Evolutionary conservation across 2,888 invertebrate genomes (phyloP).

Genomic region (Leucoptera coffeella): DNA sequence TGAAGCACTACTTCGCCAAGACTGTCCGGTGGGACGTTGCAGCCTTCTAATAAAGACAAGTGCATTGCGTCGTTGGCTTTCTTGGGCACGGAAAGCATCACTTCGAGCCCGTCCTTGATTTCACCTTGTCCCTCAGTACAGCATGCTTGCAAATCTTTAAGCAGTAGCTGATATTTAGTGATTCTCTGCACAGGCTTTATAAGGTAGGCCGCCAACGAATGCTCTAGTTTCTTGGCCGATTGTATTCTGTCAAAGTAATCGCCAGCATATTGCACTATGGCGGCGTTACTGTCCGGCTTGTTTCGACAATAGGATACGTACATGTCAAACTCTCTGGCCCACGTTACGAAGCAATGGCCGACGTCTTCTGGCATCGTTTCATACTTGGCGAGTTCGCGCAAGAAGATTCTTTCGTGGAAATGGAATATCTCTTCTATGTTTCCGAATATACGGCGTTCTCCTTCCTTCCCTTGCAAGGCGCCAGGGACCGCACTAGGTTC

Average conservation of each 20-base stretch:
- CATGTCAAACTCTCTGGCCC: constrained; percentile 80
- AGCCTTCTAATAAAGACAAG: constrained; percentile 90
- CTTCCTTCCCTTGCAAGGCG: constrained; percentile 69
- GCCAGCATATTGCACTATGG: constrained; percentile 85
- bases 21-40: constrained; percentile 85
- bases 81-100: constrained; percentile 98
- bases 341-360: constrained; percentile 99
- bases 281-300: constrained; percentile 93
- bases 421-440: constrained; percentile 96
- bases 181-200: constrained; percentile 99
- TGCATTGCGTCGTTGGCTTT: constrained; percentile 99
- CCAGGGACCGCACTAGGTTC: constrained; percentile 61
- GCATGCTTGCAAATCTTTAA: constrained; percentile 93
- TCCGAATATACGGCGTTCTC: constrained; percentile 86
- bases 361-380: constrained; percentile 99
- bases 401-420: constrained; percentile 92
- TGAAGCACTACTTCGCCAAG: constrained; percentile 91
- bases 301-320: constrained; percentile 98
- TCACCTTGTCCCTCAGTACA: constrained; percentile 95
- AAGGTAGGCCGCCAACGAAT: constrained; percentile 92
- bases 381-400: constrained; percentile 95
- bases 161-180: constrained; percentile 92
- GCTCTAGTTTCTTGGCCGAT: constrained; percentile 64
- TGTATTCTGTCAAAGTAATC: constrained; percentile 68
- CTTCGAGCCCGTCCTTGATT: constrained; percentile 97